Conservation (phyloP, 1,140 invertebrate species). For the Caenorhabditis tropicalis region DNA sequence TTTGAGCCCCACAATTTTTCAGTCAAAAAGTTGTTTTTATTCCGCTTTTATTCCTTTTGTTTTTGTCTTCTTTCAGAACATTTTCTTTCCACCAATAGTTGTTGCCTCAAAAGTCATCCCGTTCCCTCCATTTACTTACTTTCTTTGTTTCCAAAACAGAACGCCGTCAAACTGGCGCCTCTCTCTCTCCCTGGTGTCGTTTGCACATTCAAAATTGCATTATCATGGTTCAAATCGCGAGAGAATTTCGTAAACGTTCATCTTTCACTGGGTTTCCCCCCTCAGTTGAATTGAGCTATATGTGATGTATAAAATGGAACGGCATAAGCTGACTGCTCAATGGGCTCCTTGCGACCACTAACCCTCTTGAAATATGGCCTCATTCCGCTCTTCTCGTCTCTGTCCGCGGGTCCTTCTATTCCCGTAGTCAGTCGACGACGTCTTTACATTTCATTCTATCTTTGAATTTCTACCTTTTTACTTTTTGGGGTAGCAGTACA, state of each 20-base stretch:
- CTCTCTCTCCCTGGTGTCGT: not conserved
- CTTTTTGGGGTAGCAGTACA: not conserved
- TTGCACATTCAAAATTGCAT: conserved; percentile 16
- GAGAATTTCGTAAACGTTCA: not conserved
- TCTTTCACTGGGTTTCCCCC: not conserved
- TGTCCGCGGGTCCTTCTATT: not conserved
- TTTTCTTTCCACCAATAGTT: not conserved
- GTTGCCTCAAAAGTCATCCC: not conserved
- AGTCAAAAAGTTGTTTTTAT: conserved; percentile 32
- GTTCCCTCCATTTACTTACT: not conserved
- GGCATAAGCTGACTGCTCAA: conserved; percentile 33
- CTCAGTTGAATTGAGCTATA: not conserved
- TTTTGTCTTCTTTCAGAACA: not conserved
- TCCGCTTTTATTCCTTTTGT: conserved; percentile 23
- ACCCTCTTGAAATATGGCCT: conserved; percentile 43
- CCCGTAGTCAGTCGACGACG: not conserved
- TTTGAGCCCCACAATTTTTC: conserved; percentile 20
- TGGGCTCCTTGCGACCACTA: conserved; percentile 1
- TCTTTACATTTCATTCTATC: conserved; percentile 11
- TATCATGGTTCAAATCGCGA: conserved; percentile 1
- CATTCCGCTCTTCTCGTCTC: not conserved
- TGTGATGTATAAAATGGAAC: conserved; percentile 3
- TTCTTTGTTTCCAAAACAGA: not conserved
- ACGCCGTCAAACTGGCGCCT: not conserved
- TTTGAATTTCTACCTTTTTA: conserved; percentile 7